phyloP scores from a whole-genome alignment of 2,113 vertebrate species.

The Elephas maximus region DNA sequence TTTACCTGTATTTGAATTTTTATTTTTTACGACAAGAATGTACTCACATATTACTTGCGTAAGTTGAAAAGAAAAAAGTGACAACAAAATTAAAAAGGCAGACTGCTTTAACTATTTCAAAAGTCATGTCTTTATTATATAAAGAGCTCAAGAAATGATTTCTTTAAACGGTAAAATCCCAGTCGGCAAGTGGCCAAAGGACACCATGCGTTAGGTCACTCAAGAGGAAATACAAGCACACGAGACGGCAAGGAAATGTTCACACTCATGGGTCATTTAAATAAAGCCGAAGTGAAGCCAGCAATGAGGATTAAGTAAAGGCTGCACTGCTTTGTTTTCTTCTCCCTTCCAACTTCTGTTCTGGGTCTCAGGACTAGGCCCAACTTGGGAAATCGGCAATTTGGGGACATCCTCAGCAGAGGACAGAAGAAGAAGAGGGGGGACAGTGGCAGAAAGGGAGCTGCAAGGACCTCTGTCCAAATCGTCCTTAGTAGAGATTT shows the following conservation, averaged over 20 bases:
- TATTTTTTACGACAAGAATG: neutral
- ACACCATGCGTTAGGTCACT: neutral
- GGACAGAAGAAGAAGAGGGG: neutral
- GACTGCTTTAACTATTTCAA: neutral
- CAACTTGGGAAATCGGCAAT: neutral
- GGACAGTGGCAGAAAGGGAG: neutral
- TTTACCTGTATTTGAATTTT: neutral
- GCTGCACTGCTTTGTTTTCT: too few species aligned
- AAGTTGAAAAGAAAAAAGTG: constrained; percentile 21
- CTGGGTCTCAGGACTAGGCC: neutral
- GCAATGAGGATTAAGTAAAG: neutral
- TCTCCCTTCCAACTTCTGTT: neutral
- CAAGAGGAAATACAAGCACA: constrained; percentile 26
- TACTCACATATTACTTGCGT: neutral
- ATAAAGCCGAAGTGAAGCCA: neutral
- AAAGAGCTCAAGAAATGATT: neutral
- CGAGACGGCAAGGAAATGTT: neutral
- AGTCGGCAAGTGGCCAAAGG: neutral
- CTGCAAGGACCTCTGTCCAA: too few species aligned
- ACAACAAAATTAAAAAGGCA: neutral
- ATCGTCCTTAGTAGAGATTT: neutral
- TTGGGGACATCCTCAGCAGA: neutral
- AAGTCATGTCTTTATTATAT: neutral
- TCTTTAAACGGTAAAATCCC: neutral
- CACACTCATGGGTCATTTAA: neutral